Evolutionary conservation across 2,113 vertebrate species (phyloP), one percentile per base, ranked within the genome.

Genomic region (Nibea albiflora): DNA sequence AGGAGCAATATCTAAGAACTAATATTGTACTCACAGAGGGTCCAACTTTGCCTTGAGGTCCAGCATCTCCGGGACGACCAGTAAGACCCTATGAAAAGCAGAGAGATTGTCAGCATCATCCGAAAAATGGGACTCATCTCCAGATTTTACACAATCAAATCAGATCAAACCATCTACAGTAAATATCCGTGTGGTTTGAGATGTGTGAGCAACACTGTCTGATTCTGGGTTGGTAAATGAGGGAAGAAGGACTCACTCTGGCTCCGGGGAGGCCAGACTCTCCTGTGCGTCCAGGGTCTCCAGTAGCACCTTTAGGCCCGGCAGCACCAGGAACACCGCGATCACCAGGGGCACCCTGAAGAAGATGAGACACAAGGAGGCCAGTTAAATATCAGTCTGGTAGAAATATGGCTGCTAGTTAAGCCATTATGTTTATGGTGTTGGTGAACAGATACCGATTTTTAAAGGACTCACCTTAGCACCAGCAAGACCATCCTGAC

Each of bases 41-140:
- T 50, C 98, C 98, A 31, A 97, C 95, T 98, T 99, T 99, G 89
- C 98, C 98, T 95, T 99, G 98, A 89, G 97, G 96, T 78, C 98
- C 98, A 84, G 97, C 96, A 80, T 98, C 97, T 46, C 98, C 98
- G 2, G 98, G 98, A 64, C 98, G 98, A 39, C 98, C 98, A 22
- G 98, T 99, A 50, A 99, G 97, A 93, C 98, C 98, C 98, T 99
- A 62, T 0, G 49, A 85, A 74, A 39, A 70, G 17, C 35, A 85
- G 28, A 76, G 26, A 71, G 0, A 56, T 11, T 5, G 19, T 71
- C 24, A 78, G 56, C 24, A 39, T 62, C 19, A 85, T 44, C 70
- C n/a, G 75, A 7, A 2, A 76, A 14, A n/a, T 16, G 3, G 22
- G 20, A 24, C 1, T 19, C 28, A 78, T 65, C 5, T 47, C 15